Evolutionary conservation across 2,888 invertebrate genomes (phyloP), one percentile per base, ranked within the genome.

Genomic region (Lithophane semibrunnea): DNA sequence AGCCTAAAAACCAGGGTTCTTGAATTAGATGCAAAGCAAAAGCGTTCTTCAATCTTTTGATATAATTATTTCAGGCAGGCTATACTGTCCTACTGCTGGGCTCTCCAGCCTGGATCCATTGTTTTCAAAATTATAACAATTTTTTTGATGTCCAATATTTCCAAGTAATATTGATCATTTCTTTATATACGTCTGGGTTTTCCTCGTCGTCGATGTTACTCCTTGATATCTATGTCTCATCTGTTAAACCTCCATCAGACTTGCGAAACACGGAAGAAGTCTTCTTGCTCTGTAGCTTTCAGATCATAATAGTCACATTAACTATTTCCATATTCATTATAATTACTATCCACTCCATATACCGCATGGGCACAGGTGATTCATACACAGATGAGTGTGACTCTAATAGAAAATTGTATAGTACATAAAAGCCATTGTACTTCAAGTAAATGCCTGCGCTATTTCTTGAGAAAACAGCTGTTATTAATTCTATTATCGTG

Each of bases 401-500:
- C 13, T 70, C 0, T 66, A 73, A 24, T 21, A 56, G 52, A 70
- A 52, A 65, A 56, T 63, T 49, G 42, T 75, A 67, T 83, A 75
- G 69, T 58, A 52, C 47, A 54, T 73, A 73, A 60, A 74, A 63
- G 74, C 69, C 65, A 76, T 80, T 83, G 77, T 80, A 69, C 72
- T 75, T 68, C 52, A 66, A 72, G 42, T 54, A 49, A 67, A 63
- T 65, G 67, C 24, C 44, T 61, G 67, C 52, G 61, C 68, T 60
- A 72, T 75, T 79, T 80, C 66, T 75, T 68, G 54, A 69, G 54
- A 73, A 79, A 76, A 77, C 75, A 73, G 83, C 83, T 90, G 87
- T 84, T 88, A 87, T 80, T 88, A 88, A 89, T 90, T 91, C 82
- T 92, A 91, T 91, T 90, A 90, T 91, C 86, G 88, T 85, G 75